Base-by-base conservation (phyloP, 1,140 invertebrate species). In the Caligus rogercresseyi region DNA sequence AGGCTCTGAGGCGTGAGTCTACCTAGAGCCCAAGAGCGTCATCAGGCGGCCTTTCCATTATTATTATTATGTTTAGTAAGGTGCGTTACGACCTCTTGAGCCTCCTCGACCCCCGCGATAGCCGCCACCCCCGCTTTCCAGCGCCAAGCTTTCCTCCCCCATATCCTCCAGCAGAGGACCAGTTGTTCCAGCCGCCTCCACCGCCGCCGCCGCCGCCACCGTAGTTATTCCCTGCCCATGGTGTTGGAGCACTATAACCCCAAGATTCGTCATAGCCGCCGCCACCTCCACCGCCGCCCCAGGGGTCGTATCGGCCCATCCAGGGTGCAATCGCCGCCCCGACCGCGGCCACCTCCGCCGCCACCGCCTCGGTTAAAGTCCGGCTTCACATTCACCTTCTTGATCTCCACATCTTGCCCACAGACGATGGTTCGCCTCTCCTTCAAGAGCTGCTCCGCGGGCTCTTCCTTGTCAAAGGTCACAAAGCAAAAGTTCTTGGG, bases 381-480 rank as follows among this genome's bases (percentile, higher is more conserved):
- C 16, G 18, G 16, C 61, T 63, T 63, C 24, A 53, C n/a, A 14
- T 52, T 63, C 43, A 63, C 61, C 19, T 25, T 58, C 61, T 63
- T 63, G 61, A 63, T 63, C 15, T 63, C 61, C 18, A 63, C 14
- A 20, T 63, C 61, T 7, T 58, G 51, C 16, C 25, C 61, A 21
- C 57, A 26, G 1, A 63, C 18, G 11, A 24, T 54, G 52, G 25
- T 25, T n/a, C 16, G 25, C 14, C 19, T 51, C 18, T 58, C 51
- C 31, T 63, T 63, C n/a, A 63, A 25, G 2, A 63, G 24, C 4
- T 25, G 18, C 54, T 63, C 52, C 13, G 61, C 61, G 21, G 53
- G 18, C 2, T 63, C 61, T 18, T 63, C 61, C 20, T 63, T 63
- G 43, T 63, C 61, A 19, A 63, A 63, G 23, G 61, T 63, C 43